These are phyloP conservation scores for Pristionchus arcanus DNA, from an alignment of 2,888 invertebrate species.

Conservation along the genomic window DNA sequence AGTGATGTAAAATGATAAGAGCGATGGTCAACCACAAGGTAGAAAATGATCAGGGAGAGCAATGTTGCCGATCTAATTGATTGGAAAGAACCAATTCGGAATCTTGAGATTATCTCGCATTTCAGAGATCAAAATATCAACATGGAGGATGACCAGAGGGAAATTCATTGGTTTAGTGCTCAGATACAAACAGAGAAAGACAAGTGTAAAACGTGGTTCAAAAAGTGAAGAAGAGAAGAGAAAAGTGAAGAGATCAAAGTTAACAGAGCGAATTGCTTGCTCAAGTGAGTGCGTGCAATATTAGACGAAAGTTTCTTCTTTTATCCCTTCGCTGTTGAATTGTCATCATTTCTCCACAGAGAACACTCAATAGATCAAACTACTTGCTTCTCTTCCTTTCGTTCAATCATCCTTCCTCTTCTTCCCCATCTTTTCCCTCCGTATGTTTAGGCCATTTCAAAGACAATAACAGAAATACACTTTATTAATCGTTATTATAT, in stretches of 20 bases:
- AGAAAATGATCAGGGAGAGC: not conserved
- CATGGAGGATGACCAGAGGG: not conserved
- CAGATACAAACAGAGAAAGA: not conserved
- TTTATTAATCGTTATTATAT: conserved; percentile 49
- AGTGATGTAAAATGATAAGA: not conserved
- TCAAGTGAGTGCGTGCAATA: not conserved
- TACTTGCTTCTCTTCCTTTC: not conserved
- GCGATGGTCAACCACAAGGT: not conserved
- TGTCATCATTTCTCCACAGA: conserved; percentile 26
- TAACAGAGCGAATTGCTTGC: not conserved
- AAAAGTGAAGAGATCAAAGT: not conserved
- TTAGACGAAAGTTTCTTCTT: not conserved
- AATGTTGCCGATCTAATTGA: not conserved
- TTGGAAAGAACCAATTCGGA: too few species aligned
- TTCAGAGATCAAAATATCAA: not conserved
- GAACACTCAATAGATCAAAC: conserved; percentile 13
- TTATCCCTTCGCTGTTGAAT: conserved; percentile 1
- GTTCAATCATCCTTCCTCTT: conserved; percentile 27
- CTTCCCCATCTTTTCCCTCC: not conserved
- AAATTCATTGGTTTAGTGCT: not conserved
- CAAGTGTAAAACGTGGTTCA: not conserved
- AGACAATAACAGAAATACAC: conserved; percentile 33
- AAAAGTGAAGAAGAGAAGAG: not conserved
- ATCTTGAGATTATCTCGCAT: too few species aligned
- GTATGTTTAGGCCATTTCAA: not conserved